Percentiles rank a stretch among this genome's conserved stretches.
Evolutionary conservation across 2,888 invertebrate species (phyloP).

Genomic region (Caenorhabditis afra): DNA sequence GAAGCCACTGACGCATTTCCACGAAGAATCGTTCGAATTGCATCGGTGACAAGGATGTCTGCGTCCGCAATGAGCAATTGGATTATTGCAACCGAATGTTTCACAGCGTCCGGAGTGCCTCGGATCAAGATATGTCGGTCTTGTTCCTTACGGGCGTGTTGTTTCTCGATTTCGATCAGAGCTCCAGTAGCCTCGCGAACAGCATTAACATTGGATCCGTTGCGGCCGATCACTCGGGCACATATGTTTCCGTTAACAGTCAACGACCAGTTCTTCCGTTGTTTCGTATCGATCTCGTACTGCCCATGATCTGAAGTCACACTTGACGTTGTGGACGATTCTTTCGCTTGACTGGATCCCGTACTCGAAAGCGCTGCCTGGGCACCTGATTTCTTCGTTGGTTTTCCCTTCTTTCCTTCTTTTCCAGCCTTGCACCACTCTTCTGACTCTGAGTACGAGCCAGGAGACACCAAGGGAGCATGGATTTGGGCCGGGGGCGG

Average conservation of each 20-base stretch:
- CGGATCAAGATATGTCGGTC: conserved; percentile 96
- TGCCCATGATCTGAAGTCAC: conserved; percentile 12
- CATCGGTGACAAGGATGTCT: conserved; percentile 83
- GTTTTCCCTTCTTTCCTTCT: conserved; percentile 59
- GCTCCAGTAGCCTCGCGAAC: conserved; percentile 96
- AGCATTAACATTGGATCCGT: conserved; percentile 97
- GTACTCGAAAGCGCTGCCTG: conserved; percentile 33
- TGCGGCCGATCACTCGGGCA: conserved; percentile 96
- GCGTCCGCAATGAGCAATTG: conserved; percentile 94
- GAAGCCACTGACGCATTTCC: conserved; percentile 60
- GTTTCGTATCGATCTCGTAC: conserved; percentile 59
- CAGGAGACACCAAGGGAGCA: conserved; percentile 31
- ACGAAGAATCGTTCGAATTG: conserved; percentile 58
- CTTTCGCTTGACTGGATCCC: conserved; percentile 32
- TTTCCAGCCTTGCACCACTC: conserved; percentile 67
- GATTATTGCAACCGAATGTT: conserved; percentile 90
- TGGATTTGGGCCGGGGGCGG: conserved; percentile 32
- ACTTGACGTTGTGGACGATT: conserved; percentile 40
- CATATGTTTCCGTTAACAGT: conserved; percentile 95
- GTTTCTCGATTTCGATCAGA: conserved; percentile 95
- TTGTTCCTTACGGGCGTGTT: conserved; percentile 86
- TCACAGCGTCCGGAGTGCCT: conserved; percentile 72
- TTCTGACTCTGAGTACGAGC: conserved; percentile 54
- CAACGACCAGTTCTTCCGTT: conserved; percentile 86
- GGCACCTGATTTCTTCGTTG: conserved; percentile 27